These are phyloP conservation scores for Bhutanitis thaidina DNA, from an alignment of 2,888 invertebrate species.

Conservation along the genomic window DNA sequence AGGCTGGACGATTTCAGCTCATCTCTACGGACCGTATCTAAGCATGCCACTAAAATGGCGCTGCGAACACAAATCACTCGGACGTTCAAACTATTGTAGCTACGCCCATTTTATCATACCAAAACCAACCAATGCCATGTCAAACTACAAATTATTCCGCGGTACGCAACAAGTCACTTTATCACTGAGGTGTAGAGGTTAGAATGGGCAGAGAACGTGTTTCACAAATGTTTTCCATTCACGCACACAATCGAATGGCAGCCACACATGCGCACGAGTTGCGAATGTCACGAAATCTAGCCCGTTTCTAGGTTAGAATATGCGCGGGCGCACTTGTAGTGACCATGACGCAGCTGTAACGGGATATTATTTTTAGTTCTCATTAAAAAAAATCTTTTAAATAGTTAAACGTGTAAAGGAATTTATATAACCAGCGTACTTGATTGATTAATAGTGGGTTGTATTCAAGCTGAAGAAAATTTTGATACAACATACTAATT, in stretches of 20 bases:
- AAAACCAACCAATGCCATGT: slow-evolving; percentile 73
- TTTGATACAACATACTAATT: too few species aligned
- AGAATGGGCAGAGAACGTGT: slow-evolving; percentile 21
- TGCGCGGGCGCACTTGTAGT: slow-evolving; percentile 59
- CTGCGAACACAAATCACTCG: slow-evolving; percentile 43
- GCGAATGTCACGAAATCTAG: slow-evolving; percentile 74
- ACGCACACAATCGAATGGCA: slow-evolving; percentile 38
- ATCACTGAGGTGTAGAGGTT: slow-evolving; percentile 23
- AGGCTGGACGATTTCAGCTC: slow-evolving; percentile 5
- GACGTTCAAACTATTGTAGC: slow-evolving; percentile 50
- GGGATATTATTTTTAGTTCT: not conserved
- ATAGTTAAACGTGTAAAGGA: too few species aligned
- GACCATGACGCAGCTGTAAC: slow-evolving; percentile 35
- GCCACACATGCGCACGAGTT: slow-evolving; percentile 38
- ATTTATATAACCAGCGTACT: too few species aligned
- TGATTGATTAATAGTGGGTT: too few species aligned
- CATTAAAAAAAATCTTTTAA: not conserved
- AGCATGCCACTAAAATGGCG: slow-evolving; percentile 28
- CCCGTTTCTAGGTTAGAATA: slow-evolving; percentile 73
- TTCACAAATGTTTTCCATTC: slow-evolving; percentile 41
- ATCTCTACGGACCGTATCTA: slow-evolving; percentile 23
- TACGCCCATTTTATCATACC: slow-evolving; percentile 72
- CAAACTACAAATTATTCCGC: slow-evolving; percentile 40
- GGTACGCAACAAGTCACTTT: slow-evolving; percentile 23
- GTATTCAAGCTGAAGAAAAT: too few species aligned